These are phyloP conservation scores for Paralichthys olivaceus DNA, from an alignment of 2,113 vertebrate genomes.

Conservation along the genomic window DNA sequence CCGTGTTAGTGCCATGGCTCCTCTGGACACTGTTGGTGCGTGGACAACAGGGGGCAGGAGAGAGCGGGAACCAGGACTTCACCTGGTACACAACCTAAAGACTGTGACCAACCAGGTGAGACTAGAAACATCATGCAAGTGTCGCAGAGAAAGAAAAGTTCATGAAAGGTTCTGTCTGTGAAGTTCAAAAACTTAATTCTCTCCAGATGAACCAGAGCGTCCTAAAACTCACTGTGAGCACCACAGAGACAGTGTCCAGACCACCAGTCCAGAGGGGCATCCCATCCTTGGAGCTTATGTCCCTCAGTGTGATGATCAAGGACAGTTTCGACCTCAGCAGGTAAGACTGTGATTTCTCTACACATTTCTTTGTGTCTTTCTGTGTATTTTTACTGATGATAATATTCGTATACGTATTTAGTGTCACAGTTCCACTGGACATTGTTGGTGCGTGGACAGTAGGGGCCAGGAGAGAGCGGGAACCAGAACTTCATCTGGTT, in stretches of 20 bases:
- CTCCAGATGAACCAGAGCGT: constrained; percentile 50
- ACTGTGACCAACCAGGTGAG: constrained; percentile 84
- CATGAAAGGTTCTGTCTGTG: no score
- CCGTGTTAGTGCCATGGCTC: constrained; percentile 81
- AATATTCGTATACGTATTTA: not conserved
- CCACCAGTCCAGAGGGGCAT: constrained; percentile 46
- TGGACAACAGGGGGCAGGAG: constrained; percentile 82
- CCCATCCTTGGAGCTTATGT: constrained; percentile 24
- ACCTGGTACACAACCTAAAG: constrained; percentile 57
- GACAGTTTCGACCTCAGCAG: constrained; percentile 24
- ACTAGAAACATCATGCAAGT: not conserved
- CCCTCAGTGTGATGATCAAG: constrained; percentile 43
- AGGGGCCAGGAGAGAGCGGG: constrained; percentile 83
- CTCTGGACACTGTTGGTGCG: constrained; percentile 89
- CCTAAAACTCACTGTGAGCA: constrained; percentile 80
- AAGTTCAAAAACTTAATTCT: not conserved
- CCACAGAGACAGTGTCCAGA: constrained; percentile 68
- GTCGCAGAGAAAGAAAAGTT: no score
- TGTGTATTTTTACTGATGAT: not conserved
- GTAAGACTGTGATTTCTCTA: not conserved
- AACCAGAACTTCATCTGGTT: constrained; percentile 77
- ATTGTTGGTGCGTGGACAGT: constrained; percentile 89
- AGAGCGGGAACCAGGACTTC: constrained; percentile 81
- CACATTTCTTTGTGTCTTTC: not conserved
- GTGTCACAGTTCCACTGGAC: constrained; percentile 77